Evolutionary conservation across 1,140 invertebrate species (phyloP), one percentile per base, ranked within the genome.

Genomic region (Dinoponera quadriceps): DNA sequence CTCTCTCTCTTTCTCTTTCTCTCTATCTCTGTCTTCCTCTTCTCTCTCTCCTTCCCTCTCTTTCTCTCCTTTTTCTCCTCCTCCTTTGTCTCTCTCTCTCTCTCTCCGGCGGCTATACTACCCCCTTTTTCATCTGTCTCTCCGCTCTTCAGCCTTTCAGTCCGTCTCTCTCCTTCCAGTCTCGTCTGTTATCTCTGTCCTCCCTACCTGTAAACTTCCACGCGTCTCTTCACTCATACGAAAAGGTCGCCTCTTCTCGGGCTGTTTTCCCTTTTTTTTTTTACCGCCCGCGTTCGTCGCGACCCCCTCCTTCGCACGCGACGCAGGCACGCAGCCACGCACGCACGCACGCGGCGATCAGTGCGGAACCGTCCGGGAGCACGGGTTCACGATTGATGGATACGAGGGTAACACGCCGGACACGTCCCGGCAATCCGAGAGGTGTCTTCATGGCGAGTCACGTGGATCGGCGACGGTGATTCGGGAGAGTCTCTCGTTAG

Each of bases 401-500:
- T 62, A 71, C 63, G 63, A 16, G 77, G 5, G 63, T 20, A 29
- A 48, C n/a, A 33, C 22, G 20, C 25, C 55, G 25, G 44, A 55
- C 75, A 13, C 65, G 66, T 57, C 72, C 82, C 78, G 55, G 11
- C 22, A 55, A 74, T 69, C 22, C 59, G n/a, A 18, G 49, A 55
- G 62, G 68, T 74, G 69, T 49, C 27, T 59, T 83, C 44, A 74
- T 87, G 81, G 81, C 38, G 69, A 80, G 86, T 87, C 86, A 87
- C 86, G 85, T 87, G 86, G 85, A 74, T 84, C 57, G 73, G n/a
- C 38, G 29, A 18, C 81, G 77, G 86, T 86, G 86, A 87, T 80
- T 87, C 82, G 49, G 54, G 71, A 22, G 48, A 54, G 20, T 62
- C 55, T 20, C 60, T 29, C 63, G 44, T 54, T 51, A 65, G 9